Conservation (phyloP, 2,797 vertebrate genomes). For the Eidolon dupreanum region DNA sequence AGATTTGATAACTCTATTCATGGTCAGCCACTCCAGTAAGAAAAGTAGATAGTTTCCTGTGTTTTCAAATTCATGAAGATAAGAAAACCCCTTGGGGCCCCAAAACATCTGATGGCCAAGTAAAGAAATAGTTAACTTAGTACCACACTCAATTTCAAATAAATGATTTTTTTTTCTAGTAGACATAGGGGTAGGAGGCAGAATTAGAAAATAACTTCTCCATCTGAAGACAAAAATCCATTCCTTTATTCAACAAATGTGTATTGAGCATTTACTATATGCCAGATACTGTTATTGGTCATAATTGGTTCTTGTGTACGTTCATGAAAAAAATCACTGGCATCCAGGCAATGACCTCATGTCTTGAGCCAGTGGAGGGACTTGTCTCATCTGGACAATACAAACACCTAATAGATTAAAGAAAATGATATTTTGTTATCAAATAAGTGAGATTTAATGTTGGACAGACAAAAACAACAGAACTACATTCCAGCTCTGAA, state of each 20-base stretch:
- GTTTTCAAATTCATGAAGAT: background rate
- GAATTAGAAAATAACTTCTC: background rate
- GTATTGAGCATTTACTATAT: background rate
- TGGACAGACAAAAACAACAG: background rate
- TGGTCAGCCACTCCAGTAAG: background rate
- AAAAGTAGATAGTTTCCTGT: background rate
- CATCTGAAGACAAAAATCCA: background rate
- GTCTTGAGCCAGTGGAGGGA: background rate
- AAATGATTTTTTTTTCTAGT: background rate
- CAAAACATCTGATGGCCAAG: background rate
- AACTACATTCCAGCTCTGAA: background rate
- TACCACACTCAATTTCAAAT: background rate
- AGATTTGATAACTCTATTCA: background rate
- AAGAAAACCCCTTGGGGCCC: rapidly evolving
- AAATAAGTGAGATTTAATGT: background rate
- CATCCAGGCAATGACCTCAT: background rate
- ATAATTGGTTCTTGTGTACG: background rate
- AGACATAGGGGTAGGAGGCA: background rate
- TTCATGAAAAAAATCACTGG: background rate
- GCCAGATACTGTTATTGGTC: background rate
- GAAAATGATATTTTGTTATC: background rate
- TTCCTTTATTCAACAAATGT: background rate
- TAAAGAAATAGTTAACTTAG: background rate
- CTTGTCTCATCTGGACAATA: background rate
- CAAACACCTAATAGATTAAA: background rate